These are phyloP conservation scores for Nipponacmea schrenckii DNA, from an alignment of 2,888 invertebrate genomes.

Conservation along the genomic window DNA sequence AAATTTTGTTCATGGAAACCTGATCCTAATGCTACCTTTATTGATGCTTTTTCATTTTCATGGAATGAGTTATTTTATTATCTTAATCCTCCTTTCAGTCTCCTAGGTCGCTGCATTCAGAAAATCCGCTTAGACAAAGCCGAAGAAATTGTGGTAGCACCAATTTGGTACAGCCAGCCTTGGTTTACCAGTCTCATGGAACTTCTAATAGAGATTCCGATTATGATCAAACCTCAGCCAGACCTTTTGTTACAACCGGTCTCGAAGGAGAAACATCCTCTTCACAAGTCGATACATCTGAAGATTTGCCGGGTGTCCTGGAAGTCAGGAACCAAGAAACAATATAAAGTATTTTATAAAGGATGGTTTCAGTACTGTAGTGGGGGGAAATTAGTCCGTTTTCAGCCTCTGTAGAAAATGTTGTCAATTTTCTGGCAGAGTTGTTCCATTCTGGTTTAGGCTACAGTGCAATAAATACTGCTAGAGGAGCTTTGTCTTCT, in stretches of 20 bases:
- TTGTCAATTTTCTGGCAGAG: background rate
- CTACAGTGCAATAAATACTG: background rate
- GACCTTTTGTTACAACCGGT: background rate
- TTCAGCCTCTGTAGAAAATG: background rate
- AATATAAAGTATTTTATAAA: background rate
- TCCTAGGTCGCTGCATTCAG: no score
- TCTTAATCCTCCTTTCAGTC: no score
- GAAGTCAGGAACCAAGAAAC: conserved; percentile 5
- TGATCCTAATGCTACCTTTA: no score
- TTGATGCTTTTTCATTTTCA: no score
- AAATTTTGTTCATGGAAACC: no score
- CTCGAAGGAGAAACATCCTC: background rate
- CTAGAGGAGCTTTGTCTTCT: background rate
- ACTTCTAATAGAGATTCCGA: no score
- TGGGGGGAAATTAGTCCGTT: background rate
- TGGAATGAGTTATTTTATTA: no score
- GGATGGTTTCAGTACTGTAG: background rate
- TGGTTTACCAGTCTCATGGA: no score
- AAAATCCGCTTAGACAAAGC: no score
- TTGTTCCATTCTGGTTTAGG: background rate
- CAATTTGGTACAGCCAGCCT: no score
- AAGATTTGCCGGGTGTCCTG: background rate
- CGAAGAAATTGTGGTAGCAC: no score
- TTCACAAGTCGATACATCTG: background rate
- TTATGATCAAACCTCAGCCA: no score